Conservation (phyloP, 2,888 invertebrate genomes). For the Artemia sinica region DNA sequence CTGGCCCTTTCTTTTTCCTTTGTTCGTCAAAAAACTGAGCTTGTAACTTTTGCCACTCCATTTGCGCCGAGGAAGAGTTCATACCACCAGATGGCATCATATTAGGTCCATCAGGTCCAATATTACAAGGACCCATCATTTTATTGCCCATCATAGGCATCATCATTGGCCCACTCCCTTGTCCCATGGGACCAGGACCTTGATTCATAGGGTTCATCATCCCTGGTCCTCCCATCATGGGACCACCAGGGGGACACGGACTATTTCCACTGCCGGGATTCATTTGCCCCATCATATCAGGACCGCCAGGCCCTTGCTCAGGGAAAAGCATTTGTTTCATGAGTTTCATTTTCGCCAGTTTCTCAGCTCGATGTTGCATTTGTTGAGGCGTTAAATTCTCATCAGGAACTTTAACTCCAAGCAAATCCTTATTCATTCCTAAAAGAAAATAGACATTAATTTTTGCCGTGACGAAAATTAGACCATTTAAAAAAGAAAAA, state of each 20-base stretch:
- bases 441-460: neutral
- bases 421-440: constrained; percentile 20
- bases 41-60: constrained; percentile 81
- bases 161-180: constrained; percentile 24
- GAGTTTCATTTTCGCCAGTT: constrained; percentile 71
- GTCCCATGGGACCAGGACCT: constrained; percentile 24
- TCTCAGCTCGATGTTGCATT: constrained; percentile 78
- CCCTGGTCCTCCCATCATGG: constrained; percentile 22
- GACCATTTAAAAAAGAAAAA: no score
- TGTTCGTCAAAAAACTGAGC: constrained; percentile 59
- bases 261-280: constrained; percentile 23
- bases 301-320: constrained; percentile 39
- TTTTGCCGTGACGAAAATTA: no score
- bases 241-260: constrained; percentile 24
- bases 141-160: constrained; percentile 22
- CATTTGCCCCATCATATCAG: constrained; percentile 26
- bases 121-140: constrained; percentile 24
- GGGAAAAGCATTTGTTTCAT: constrained; percentile 85
- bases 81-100: constrained; percentile 30
- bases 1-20: constrained; percentile 22
- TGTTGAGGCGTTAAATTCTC: constrained; percentile 93
- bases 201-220: constrained; percentile 19
- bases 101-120: constrained; percentile 27
- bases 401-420: constrained; percentile 75
- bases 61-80: constrained; percentile 40